phyloP scores from a whole-genome alignment of 2,113 vertebrate genomes.

The Paradisaea rubra region DNA sequence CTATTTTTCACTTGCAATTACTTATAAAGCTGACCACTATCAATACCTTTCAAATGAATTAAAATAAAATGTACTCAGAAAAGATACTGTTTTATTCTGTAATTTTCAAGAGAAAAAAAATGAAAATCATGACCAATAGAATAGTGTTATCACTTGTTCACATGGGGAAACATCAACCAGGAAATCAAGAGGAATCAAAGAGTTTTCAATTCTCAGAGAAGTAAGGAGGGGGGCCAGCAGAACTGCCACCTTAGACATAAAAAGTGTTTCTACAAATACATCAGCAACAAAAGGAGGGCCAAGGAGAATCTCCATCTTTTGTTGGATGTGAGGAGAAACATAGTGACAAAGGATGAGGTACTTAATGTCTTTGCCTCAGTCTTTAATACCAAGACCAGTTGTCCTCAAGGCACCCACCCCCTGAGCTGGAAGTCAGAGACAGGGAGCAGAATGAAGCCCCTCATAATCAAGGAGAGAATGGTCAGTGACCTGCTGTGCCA shows the following conservation, averaged over 20 bases:
- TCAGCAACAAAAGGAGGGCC: background rate
- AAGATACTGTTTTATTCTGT: background rate
- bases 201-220: background rate
- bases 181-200: background rate
- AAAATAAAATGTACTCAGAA: background rate
- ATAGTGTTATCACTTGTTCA: background rate
- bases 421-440: background rate
- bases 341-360: background rate
- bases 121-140: background rate
- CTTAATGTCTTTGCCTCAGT: background rate
- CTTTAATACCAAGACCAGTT: background rate
- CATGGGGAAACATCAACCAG: background rate
- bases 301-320: background rate
- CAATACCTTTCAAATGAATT: background rate
- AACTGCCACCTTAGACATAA: background rate
- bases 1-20: background rate
- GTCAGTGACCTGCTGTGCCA: background rate
- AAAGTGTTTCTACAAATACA: background rate
- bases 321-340: background rate
- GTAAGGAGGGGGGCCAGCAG: background rate
- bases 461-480: background rate
- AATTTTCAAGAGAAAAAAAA: background rate
- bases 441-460: background rate
- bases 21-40: background rate
- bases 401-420: background rate